phyloP scores from a whole-genome alignment of 1,140 invertebrate species.

The Zaprionus ornatus region DNA sequence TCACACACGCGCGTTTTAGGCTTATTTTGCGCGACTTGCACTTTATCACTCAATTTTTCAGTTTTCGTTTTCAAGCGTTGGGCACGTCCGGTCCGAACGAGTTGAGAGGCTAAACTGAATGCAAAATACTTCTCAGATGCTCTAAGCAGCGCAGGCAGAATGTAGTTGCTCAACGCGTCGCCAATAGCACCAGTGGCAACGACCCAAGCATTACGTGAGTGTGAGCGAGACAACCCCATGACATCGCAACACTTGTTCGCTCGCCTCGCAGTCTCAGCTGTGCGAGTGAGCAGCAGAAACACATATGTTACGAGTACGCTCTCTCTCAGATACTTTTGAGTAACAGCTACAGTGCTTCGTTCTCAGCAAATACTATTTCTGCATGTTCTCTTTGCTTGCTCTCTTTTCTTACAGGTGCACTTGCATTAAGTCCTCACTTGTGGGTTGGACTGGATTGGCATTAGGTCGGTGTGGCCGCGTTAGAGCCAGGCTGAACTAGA shows the following conservation, averaged over 20 bases:
- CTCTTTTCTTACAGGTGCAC: slow-evolving; percentile 15
- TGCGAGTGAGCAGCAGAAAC: slow-evolving; percentile 45
- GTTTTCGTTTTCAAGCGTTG: slow-evolving; percentile 34
- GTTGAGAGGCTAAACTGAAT: slow-evolving; percentile 58
- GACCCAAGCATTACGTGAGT: slow-evolving; percentile 8
- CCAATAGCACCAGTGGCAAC: slow-evolving; percentile 16
- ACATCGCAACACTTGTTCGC: slow-evolving; percentile 43
- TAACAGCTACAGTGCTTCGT: slow-evolving; percentile 17
- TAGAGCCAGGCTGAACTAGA: slow-evolving; percentile 33
- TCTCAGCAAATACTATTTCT: slow-evolving; percentile 30
- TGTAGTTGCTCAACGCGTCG: slow-evolving; percentile 23
- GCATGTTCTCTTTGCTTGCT: slow-evolving; percentile 10
- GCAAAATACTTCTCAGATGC: slow-evolving; percentile 36
- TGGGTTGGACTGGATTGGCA: neutral
- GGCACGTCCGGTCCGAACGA: slow-evolving; percentile 59
- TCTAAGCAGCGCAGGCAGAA: slow-evolving; percentile 20
- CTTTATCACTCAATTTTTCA: slow-evolving; percentile 64
- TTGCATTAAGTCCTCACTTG: slow-evolving; percentile 12
- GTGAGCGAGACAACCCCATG: slow-evolving; percentile 24
- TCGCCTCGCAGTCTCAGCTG: neutral
- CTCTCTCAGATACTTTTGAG: slow-evolving; percentile 54
- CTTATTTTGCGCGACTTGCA: slow-evolving; percentile 61
- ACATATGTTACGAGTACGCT: slow-evolving; percentile 5
- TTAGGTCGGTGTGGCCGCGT: neutral
- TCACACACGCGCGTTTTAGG: slow-evolving; percentile 68